These are phyloP conservation scores for Odontothrips loti DNA, from an alignment of 2,888 invertebrate species.

Conservation along the genomic window DNA sequence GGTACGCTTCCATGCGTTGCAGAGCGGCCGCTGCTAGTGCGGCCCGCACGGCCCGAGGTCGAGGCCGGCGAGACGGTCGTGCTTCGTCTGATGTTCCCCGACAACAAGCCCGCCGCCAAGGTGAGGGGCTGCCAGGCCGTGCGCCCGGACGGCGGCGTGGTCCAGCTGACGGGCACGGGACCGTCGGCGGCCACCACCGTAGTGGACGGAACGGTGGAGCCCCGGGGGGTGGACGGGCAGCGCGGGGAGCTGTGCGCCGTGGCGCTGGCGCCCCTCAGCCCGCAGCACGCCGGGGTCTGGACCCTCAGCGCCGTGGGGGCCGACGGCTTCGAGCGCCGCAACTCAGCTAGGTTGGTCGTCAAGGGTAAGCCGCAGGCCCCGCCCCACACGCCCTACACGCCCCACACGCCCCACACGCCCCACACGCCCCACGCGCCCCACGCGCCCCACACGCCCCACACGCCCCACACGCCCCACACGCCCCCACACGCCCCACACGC, in stretches of 20 bases:
- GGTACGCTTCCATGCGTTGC: neutral
- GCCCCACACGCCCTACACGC: no score
- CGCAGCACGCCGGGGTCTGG: neutral
- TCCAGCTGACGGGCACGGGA: neutral
- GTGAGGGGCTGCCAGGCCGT: neutral
- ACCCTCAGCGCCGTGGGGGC: neutral
- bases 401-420: no score
- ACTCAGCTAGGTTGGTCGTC: neutral
- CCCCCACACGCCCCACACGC: no score
- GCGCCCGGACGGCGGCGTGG: neutral
- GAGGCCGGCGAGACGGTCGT: neutral
- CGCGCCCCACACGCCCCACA: no score
- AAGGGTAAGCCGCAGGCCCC: neutral
- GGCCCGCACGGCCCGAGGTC: neutral
- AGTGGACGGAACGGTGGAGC: neutral
- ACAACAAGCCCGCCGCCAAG: neutral
- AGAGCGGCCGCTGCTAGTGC: neutral
- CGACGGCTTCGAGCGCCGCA: neutral
- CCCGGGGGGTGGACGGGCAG: neutral
- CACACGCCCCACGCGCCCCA: no score
- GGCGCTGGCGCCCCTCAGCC: neutral
- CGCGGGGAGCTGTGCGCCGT: neutral
- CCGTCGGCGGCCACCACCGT: neutral
- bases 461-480: no score
- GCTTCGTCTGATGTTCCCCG: neutral